These are phyloP conservation scores for Kradibia gibbosae DNA, from an alignment of 1,140 invertebrate genomes.

Conservation along the genomic window DNA sequence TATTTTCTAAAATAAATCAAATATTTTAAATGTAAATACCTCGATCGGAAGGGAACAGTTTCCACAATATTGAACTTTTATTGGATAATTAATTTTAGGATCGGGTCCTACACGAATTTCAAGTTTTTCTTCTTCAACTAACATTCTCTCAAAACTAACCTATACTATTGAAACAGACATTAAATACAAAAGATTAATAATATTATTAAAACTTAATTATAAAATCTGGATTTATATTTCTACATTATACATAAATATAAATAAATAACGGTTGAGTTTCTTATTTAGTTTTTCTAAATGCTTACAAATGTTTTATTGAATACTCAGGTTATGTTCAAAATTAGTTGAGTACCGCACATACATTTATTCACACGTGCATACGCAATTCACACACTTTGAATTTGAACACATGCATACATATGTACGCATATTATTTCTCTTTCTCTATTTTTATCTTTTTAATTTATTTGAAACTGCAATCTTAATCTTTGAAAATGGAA, in stretches of 20 bases:
- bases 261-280: not conserved
- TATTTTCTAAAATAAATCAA: not conserved
- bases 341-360: not conserved
- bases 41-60: slow-evolving; percentile 96
- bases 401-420: not conserved
- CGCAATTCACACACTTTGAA: too few species aligned
- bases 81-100: slow-evolving; percentile 82
- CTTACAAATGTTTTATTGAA: slow-evolving; percentile 32
- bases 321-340: slow-evolving; percentile 36
- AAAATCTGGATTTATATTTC: not conserved
- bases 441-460: not conserved
- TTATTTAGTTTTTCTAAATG: not conserved
- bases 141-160: slow-evolving; percentile 59
- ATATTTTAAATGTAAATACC: slow-evolving; percentile 67
- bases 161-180: slow-evolving; percentile 20
- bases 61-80: slow-evolving; percentile 93
- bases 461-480: too few species aligned
- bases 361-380: not conserved
- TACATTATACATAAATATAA: not conserved
- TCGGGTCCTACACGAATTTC: slow-evolving; percentile 71
- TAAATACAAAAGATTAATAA: slow-evolving; percentile 3
- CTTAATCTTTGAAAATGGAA: too few species aligned
- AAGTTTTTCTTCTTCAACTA: slow-evolving; percentile 60
- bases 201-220: not conserved
- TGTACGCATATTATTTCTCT: not conserved